Evolutionary conservation across 2,888 invertebrate genomes (phyloP).

Genomic region (Caenorhabditis uteleia): DNA sequence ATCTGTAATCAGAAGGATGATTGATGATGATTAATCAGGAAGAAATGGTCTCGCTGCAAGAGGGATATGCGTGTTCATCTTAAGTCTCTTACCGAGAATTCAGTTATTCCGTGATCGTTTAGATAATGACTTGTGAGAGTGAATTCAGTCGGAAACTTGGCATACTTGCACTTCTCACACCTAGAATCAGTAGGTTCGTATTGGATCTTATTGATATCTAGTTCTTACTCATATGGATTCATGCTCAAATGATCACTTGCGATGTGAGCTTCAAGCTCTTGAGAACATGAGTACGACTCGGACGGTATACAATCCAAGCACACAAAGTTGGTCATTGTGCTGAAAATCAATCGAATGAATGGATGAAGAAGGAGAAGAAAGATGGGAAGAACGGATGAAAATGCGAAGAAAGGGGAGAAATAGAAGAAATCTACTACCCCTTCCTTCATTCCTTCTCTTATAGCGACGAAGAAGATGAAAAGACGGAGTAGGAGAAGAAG

Average conservation of each 20-base stretch:
- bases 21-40: not conserved
- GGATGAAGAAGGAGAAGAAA: conserved; percentile 3
- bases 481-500: conserved; percentile 1
- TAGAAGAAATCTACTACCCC: not conserved
- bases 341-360: conserved; percentile 5
- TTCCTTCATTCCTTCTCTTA: conserved; percentile 1
- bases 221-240: conserved; percentile 38
- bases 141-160: conserved; percentile 60
- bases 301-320: conserved; percentile 31
- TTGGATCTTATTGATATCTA: not conserved
- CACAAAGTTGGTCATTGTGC: not conserved
- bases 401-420: not conserved
- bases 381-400: conserved; percentile 8
- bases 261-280: conserved; percentile 46
- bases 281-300: conserved; percentile 6
- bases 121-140: conserved; percentile 47
- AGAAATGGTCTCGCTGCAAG: not conserved
- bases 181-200: too few species aligned
- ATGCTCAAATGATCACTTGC: conserved; percentile 39
- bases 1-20: conserved; percentile 14
- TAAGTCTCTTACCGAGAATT: conserved; percentile 46
- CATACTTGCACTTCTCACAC: conserved; percentile 57
- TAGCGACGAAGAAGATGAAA: not conserved
- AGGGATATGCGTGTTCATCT: not conserved
- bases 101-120: conserved; percentile 45